These are phyloP conservation scores for Portunus trituberculatus DNA, from an alignment of 1,140 invertebrate genomes.

Conservation along the genomic window DNA sequence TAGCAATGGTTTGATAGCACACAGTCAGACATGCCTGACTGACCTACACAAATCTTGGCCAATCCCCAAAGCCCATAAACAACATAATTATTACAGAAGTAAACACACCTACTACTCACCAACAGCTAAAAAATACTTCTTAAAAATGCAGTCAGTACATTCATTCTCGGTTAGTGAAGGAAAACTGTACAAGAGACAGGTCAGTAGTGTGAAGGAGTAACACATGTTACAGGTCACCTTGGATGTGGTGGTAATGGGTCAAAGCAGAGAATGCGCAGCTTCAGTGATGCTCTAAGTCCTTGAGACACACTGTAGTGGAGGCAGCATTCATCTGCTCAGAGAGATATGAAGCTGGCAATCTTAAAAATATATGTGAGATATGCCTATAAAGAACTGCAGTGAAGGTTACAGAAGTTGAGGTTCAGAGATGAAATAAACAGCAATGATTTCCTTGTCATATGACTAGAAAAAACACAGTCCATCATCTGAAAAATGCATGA, in stretches of 20 bases:
- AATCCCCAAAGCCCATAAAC: not conserved
- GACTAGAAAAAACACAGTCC: too few species aligned
- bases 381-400: too few species aligned
- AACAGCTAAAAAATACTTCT: not conserved
- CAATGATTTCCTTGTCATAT: too few species aligned
- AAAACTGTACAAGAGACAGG: constrained; percentile 1
- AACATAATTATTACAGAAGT: not conserved
- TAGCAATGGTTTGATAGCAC: not conserved
- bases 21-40: not conserved
- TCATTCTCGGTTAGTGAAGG: not conserved
- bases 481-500: too few species aligned
- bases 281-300: too few species aligned
- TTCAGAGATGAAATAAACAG: too few species aligned
- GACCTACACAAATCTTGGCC: not conserved
- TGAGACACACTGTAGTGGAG: too few species aligned
- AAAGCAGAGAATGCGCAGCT: too few species aligned
- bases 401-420: too few species aligned
- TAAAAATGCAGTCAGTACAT: constrained; percentile 9
- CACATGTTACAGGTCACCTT: not conserved
- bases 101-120: not conserved
- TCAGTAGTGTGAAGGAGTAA: not conserved
- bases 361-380: too few species aligned
- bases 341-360: too few species aligned
- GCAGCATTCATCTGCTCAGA: too few species aligned
- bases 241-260: not conserved